Evolutionary conservation across 2,113 vertebrate species (phyloP).

Genomic region (Zapus hudsonius): DNA sequence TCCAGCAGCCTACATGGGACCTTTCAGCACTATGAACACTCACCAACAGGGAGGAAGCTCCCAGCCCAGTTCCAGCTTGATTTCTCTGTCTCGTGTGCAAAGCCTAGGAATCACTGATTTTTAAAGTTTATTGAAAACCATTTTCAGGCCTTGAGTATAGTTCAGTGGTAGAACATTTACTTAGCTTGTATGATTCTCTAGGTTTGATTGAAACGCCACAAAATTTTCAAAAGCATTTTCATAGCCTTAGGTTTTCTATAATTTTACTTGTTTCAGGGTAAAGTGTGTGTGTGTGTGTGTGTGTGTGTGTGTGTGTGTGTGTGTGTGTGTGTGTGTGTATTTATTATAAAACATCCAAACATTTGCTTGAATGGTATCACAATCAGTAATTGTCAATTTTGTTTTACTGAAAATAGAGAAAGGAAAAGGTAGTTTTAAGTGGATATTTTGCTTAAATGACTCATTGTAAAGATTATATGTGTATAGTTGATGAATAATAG

Average conservation of each 20-base stretch:
- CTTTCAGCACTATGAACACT: too few species aligned
- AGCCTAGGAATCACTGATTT: not conserved
- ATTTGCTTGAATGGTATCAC: not conserved
- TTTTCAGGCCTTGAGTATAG: not conserved
- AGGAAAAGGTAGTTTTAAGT: slow-evolving; percentile 25
- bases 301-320: too few species aligned
- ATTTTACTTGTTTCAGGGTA: slow-evolving; percentile 31
- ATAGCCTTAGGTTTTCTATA: not conserved
- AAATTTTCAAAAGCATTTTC: not conserved
- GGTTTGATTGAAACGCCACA: not conserved
- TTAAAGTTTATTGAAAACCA: slow-evolving; percentile 42
- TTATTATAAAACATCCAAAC: not conserved
- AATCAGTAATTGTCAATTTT: slow-evolving; percentile 42
- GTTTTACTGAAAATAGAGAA: slow-evolving; percentile 51
- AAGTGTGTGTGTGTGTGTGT: not conserved
- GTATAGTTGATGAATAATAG: not conserved
- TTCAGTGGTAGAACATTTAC: not conserved
- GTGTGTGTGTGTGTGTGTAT: not conserved
- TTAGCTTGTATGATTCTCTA: not conserved
- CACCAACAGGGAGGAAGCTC: too few species aligned
- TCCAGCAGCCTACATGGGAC: too few species aligned
- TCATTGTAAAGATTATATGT: slow-evolving; percentile 42
- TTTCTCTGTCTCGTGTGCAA: too few species aligned
- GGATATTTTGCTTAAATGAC: not conserved
- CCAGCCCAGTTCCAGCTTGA: too few species aligned